A percentile compares a stretch with the other conserved stretches of the same genome.
phyloP scores from a whole-genome alignment of 2,113 vertebrate species.

The Odobenus rosmarus region DNA sequence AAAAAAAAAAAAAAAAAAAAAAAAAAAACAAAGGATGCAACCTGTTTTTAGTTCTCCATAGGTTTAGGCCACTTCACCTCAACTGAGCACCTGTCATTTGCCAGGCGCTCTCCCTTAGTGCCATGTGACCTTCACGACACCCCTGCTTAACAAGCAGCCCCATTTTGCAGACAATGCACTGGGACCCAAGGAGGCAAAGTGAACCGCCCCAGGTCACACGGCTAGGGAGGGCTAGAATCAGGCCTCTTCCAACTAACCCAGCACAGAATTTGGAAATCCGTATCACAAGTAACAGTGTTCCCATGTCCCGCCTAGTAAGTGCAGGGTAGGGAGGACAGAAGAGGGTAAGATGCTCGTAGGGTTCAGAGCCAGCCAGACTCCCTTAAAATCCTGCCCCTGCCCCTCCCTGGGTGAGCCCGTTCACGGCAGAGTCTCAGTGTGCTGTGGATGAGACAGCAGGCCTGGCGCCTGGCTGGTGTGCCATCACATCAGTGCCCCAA shows the following conservation, averaged over 20 bases:
- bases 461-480: background rate
- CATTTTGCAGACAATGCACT: background rate
- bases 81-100: background rate
- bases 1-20: too few relatives aligned
- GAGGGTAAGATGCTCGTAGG: background rate
- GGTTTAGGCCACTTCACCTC: background rate
- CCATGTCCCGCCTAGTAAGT: background rate
- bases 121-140: background rate
- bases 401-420: background rate
- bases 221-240: background rate
- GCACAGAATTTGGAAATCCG: background rate
- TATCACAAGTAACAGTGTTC: background rate
- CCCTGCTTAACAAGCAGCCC: background rate
- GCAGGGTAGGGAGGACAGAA: background rate
- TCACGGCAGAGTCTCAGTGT: fast-evolving
- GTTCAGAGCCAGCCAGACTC: background rate
- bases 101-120: background rate
- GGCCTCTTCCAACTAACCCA: background rate
- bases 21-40: too few relatives aligned
- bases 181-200: background rate
- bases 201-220: background rate
- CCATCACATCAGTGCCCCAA: background rate
- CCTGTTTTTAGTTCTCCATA: background rate
- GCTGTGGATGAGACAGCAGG: background rate
- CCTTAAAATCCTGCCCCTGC: too few relatives aligned